Percentiles rank a stretch among this genome's conserved stretches.
phyloP scores from a whole-genome alignment of 2,797 vertebrate genomes.

The Silurus lanzhouensis region DNA sequence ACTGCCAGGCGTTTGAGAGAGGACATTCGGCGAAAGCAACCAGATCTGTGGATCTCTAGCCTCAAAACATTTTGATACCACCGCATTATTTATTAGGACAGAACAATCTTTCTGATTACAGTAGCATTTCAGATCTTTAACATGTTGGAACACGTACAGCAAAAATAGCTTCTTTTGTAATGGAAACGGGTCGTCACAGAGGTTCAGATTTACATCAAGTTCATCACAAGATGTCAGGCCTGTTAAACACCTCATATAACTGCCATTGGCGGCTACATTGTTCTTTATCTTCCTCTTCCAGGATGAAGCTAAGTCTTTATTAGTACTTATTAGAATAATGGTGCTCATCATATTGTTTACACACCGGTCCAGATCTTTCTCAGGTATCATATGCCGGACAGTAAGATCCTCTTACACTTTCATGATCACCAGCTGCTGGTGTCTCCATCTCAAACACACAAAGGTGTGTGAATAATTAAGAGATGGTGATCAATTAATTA shows the following conservation, averaged over 20 bases:
- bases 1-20: no score
- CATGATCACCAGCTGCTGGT: conserved; percentile 53
- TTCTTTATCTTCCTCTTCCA: not conserved
- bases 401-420: conserved; percentile 36
- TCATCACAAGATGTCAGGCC: not conserved
- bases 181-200: not conserved
- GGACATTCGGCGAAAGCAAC: no score
- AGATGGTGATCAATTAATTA: conserved; percentile 54
- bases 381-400: conserved; percentile 12
- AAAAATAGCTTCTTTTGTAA: not conserved
- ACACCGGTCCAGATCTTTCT: not conserved
- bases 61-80: no score
- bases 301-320: not conserved
- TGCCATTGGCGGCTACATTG: not conserved
- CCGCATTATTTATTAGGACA: not conserved
- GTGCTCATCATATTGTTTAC: conserved; percentile 19
- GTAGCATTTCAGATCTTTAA: not conserved
- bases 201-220: not conserved
- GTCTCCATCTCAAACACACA: conserved; percentile 26
- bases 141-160: not conserved
- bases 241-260: not conserved
- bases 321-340: not conserved
- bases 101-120: not conserved
- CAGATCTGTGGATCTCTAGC: no score
- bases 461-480: conserved; percentile 67